These are phyloP conservation scores for Nephrotoma flavescens DNA, from an alignment of 2,888 invertebrate genomes.

Conservation along the genomic window DNA sequence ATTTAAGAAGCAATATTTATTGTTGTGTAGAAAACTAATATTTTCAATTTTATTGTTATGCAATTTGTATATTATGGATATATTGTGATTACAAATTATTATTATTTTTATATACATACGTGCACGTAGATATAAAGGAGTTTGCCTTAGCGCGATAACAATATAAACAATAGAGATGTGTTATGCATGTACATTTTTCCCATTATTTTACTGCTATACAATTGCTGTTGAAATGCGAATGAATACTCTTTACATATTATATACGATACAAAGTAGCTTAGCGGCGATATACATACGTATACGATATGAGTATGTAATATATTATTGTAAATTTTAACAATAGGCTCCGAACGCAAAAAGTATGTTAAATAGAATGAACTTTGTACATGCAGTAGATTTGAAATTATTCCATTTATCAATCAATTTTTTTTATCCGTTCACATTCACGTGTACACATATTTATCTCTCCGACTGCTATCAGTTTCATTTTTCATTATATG, in stretches of 20 bases:
- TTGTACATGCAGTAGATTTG: not conserved
- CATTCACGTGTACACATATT: not conserved
- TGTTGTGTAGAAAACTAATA: not conserved
- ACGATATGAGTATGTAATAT: not conserved
- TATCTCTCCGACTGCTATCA: not conserved
- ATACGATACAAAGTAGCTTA: not conserved
- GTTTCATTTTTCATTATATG: not conserved
- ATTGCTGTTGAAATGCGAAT: not conserved
- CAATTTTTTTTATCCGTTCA: not conserved
- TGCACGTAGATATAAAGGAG: not conserved
- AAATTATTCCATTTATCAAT: not conserved
- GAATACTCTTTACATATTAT: not conserved
- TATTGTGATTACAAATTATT: not conserved
- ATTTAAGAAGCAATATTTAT: not conserved
- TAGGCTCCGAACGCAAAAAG: not conserved
- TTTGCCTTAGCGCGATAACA: not conserved
- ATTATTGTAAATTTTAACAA: not conserved
- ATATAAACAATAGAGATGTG: not conserved
- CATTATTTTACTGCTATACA: not conserved
- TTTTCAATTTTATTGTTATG: not conserved
- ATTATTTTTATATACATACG: not conserved
- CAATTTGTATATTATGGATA: not conserved
- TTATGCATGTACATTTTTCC: not conserved
- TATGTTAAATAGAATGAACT: not conserved
- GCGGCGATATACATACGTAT: not conserved